Base-by-base conservation (phyloP, 2,113 vertebrate species). In the Ochotona curzoniae region DNA sequence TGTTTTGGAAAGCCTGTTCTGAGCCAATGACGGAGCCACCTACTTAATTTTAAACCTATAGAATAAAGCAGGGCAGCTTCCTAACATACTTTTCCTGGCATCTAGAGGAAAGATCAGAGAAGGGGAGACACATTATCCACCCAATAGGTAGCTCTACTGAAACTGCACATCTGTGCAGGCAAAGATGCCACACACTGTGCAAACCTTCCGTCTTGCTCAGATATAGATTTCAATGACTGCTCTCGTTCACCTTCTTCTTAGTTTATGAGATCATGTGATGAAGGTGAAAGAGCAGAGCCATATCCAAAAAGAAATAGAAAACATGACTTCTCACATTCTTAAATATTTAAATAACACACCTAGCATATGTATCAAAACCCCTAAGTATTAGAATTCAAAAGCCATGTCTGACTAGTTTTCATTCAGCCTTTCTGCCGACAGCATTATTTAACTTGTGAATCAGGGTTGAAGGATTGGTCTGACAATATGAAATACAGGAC, bases 401-500 rank as follows among this genome's bases (percentile, higher is more conserved):
- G 49, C 20, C 85, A 73, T 21, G 51, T 74, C 51, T 89, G 94
- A 86, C 95, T 93, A 87, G 49, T 86, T 97, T 96, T 88, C 32
- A 70, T 94, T 35, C 38, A 74, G 79, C 54, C 84, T 38, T 96
- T 89, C 90, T 90, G 79, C 69, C 78, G 66, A 66, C 84, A 89
- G 54, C 91, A 96, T 97, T 96, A 92, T 91, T 97, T 71, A 95
- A 91, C 25, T 30, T 95, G 87, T 95, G 90, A 94, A 79, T 97
- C 81, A 73, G 64, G n/a, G 28, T 6, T 96, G 88, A 97, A 96
- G 90, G 93, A 95, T 89, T 92, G 20, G 47, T 81, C 90, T 95
- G 94, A 91, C 91, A 95, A 90, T 61, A 93, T 93, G 51, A 97
- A 96, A 82, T 83, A 90, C 1, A 92, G 90, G 96, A 96, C 95